Evolutionary conservation across 2,113 vertebrate genomes (phyloP).

Genomic region (Martes martes): DNA sequence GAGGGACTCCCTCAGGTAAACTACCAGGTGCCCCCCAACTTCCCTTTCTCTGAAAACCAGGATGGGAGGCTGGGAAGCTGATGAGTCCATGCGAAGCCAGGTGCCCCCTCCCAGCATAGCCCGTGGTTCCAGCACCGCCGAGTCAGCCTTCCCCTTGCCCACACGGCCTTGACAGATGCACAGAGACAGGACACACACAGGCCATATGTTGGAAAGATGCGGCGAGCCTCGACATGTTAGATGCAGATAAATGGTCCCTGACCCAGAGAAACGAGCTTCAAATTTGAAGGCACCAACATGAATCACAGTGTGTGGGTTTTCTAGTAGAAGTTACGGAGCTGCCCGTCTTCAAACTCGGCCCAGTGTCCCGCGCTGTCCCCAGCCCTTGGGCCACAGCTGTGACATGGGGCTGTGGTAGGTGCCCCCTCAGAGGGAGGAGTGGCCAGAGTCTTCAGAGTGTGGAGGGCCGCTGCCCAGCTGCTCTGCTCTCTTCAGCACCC

Average conservation of each 20-base stretch:
- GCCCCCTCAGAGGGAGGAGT: not conserved
- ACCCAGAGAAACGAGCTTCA: constrained; percentile 60
- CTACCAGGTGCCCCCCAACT: not conserved
- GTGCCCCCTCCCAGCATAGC: not conserved
- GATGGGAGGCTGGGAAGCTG: not conserved
- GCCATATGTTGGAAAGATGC: not conserved
- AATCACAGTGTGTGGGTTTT: not conserved
- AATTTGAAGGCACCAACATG: constrained; percentile 41
- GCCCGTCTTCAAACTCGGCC: not conserved
- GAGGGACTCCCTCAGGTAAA: not conserved
- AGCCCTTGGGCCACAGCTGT: not conserved
- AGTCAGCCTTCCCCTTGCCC: constrained; percentile 38
- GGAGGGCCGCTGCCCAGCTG: not conserved
- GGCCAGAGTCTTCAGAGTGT: not conserved
- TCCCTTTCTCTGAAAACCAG: not conserved
- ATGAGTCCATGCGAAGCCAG: not conserved
- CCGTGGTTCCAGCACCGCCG: not conserved
- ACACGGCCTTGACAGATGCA: not conserved
- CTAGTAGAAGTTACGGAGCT: not conserved
- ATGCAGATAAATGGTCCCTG: constrained; percentile 9
- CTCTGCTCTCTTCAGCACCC: not conserved
- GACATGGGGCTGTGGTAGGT: not conserved
- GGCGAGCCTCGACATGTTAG: not conserved
- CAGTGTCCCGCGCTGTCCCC: not conserved
- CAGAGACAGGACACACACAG: not conserved